Conservation (phyloP, 2,113 vertebrate genomes). For the Perccottus glenii region DNA sequence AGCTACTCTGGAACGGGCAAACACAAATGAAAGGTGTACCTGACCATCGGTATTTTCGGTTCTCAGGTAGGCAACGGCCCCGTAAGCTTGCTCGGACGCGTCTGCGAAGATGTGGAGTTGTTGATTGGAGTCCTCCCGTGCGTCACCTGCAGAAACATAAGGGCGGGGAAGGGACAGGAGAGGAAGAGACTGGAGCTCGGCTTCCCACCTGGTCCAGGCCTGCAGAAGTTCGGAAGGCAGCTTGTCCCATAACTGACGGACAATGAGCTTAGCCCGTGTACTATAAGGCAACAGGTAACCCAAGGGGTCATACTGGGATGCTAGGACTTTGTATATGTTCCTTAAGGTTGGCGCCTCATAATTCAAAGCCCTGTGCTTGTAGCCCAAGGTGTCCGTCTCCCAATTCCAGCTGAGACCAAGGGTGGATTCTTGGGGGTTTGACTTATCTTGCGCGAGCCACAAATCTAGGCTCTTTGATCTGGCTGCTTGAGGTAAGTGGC, state of each 20-base stretch:
- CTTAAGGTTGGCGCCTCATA: constrained; percentile 8
- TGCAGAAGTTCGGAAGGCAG: neutral
- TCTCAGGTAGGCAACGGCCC: constrained; percentile 14
- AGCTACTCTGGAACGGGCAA: constrained; percentile 20
- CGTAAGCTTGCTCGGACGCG: constrained; percentile 26
- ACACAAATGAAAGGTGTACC: constrained; percentile 6
- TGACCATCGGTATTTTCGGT: neutral
- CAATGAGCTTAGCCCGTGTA: constrained; percentile 12
- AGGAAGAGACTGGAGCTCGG: neutral
- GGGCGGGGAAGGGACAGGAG: neutral
- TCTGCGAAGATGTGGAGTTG: constrained; percentile 24
- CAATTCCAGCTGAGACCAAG: constrained; percentile 31
- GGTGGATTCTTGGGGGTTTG: neutral
- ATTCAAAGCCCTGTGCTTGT: neutral
- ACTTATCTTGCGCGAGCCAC: constrained; percentile 1
- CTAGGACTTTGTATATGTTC: constrained; percentile 1
- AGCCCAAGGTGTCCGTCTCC: neutral
- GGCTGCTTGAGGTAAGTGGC: neutral
- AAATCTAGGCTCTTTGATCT: neutral
- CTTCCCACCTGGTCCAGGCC: constrained; percentile 19
- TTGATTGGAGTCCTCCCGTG: neutral
- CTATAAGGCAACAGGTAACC: constrained; percentile 20
- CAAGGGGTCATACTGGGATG: constrained; percentile 25
- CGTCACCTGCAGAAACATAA: neutral
- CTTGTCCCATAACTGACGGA: constrained; percentile 11